These are phyloP conservation scores for Galaxea fascicularis DNA, from an alignment of 92 coral and sea anemone species.

Conservation along the genomic window DNA sequence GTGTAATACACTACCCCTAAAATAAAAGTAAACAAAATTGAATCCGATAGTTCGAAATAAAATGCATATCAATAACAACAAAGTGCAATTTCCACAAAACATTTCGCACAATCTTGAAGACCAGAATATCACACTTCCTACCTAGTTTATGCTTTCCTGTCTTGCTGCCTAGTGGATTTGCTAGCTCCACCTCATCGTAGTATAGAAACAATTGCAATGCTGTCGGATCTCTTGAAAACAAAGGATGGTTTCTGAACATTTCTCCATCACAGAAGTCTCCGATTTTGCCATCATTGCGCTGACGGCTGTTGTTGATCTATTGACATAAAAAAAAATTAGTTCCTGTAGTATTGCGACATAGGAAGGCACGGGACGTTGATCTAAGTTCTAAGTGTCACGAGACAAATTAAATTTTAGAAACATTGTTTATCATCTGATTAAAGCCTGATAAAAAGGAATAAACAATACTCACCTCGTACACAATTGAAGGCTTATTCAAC, in stretches of 20 bases:
- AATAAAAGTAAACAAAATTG: constrained; percentile 7
- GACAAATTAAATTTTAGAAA: too few species aligned
- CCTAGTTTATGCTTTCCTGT: constrained; percentile 67
- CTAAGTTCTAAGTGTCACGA: too few species aligned
- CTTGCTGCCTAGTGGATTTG: too few species aligned
- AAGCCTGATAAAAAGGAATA: not conserved
- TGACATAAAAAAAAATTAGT: not conserved
- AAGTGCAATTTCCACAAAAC: too few species aligned
- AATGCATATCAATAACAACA: not conserved
- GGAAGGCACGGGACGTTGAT: too few species aligned
- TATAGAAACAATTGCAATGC: constrained; percentile 67
- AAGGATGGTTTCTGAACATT: constrained; percentile 62
- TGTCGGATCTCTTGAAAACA: constrained; percentile 60
- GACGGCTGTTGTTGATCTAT: constrained; percentile 57
- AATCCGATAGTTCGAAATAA: not conserved
- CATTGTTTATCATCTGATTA: too few species aligned
- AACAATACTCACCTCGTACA: constrained; percentile 50
- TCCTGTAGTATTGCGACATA: not conserved
- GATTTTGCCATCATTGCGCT: constrained; percentile 61
- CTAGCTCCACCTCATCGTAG: constrained; percentile 65
- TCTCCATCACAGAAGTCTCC: constrained; percentile 67
- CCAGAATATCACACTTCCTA: not conserved
- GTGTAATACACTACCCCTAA: constrained; percentile 75
- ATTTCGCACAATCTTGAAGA: too few species aligned
- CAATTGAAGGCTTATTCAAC: constrained; percentile 45